Percentiles rank a stretch among this genome's conserved stretches.
phyloP scores from a whole-genome alignment of 2,113 vertebrate species.

The Pyrgilauda ruficollis region DNA sequence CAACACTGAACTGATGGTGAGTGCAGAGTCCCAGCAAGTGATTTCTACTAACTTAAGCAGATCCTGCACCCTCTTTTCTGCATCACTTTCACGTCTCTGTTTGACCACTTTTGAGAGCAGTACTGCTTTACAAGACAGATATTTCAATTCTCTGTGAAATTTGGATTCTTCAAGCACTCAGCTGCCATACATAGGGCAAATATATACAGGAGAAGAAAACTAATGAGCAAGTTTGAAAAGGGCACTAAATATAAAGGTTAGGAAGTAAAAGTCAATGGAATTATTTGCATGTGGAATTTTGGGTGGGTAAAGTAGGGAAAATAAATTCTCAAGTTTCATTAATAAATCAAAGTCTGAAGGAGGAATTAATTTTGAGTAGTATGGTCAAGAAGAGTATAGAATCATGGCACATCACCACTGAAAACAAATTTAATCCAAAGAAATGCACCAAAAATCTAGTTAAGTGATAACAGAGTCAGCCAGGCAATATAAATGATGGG shows the following conservation, averaged over 20 bases:
- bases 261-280: neutral
- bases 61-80: neutral
- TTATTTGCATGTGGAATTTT: neutral
- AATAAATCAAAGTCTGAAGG: neutral
- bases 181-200: neutral
- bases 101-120: neutral
- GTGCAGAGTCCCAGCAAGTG: neutral
- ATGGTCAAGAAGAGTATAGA: neutral
- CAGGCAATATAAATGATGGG: neutral
- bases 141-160: neutral
- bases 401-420: neutral
- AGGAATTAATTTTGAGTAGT: neutral
- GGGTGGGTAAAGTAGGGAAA: neutral
- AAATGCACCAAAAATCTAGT: neutral
- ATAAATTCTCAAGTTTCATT: neutral
- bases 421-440: neutral
- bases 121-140: neutral
- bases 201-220: neutral
- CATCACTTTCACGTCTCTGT: neutral
- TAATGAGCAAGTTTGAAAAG: neutral
- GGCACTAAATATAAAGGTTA: neutral
- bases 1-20: neutral
- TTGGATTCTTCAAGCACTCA: neutral
- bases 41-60: neutral
- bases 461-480: neutral